phyloP scores from a whole-genome alignment of 2,797 vertebrate species.

The Oreortyx pictus region DNA sequence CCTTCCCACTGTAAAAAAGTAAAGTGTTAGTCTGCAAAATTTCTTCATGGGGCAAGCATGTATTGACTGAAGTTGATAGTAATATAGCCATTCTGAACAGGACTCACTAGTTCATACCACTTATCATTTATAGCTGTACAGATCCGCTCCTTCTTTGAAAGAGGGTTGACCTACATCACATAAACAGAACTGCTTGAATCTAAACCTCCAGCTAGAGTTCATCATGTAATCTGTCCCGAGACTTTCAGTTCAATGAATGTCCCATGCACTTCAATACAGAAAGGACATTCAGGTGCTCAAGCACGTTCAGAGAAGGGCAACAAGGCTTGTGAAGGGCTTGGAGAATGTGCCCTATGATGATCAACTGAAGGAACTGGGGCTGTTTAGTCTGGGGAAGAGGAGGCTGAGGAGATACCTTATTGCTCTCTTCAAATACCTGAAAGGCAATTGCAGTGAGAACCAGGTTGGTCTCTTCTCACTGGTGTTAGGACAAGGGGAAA shows the following conservation, averaged over 20 bases:
- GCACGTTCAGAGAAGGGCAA: too few species aligned
- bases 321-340: too few species aligned
- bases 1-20: background rate
- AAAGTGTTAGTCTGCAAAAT: background rate
- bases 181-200: background rate
- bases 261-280: too few species aligned
- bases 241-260: background rate
- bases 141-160: background rate
- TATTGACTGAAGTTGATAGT: background rate
- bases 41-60: background rate
- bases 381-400: too few species aligned
- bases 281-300: too few species aligned
- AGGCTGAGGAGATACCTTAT: too few species aligned
- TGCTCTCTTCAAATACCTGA: too few species aligned
- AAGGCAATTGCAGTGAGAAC: too few species aligned
- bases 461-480: too few species aligned
- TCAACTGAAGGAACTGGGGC: too few species aligned
- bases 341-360: too few species aligned
- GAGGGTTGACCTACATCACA: background rate
- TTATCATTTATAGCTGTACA: background rate
- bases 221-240: background rate
- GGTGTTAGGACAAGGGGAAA: too few species aligned
- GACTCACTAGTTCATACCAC: rapidly evolving
- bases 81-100: background rate
- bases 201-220: background rate